Evolutionary conservation across 2,888 invertebrate species (phyloP), one percentile per base, ranked within the genome.

Genomic region (Tortrix viridana): DNA sequence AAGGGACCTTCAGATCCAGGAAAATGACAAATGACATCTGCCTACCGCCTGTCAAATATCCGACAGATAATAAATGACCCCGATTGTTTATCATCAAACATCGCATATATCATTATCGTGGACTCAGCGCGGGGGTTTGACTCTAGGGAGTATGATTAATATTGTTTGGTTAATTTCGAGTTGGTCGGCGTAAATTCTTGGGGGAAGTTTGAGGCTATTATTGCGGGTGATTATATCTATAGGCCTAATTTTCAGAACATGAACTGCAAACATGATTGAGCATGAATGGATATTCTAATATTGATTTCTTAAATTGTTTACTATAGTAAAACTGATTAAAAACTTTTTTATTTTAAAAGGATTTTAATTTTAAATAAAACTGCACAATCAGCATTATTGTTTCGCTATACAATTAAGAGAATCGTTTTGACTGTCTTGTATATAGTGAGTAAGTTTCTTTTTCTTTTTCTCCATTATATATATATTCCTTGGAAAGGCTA

Each of bases 11-110:
- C 86, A 92, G 93, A 88, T 89, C 89, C 87, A 91, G 87, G 85
- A 90, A 90, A 91, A 93, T 94, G 94, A 94, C 94, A 94, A 94
- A 94, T 93, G 94, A 93, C 94, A 93, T 93, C 94, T 94, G 94
- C 93, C 93, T 92, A 91, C 91, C 93, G 93, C 93, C 93, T 93
- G 93, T 93, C 94, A 93, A 93, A 94, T 93, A 93, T 92, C 93
- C 91, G 92, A 91, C 92, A 92, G 92, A 93, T 94, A 94, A 94
- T 94, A 94, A 94, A 93, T 93, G 93, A 93, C 93, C 92, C 86
- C 90, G 92, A 93, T 93, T 93, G 93, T 93, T 93, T 92, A 93
- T 92, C 93, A 91, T 92, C 92, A 92, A 92, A 92, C 91, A 92
- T 89, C 89, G 87, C 90, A 92, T 92, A 92, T 91, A 92, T 92